Percentiles rank a stretch among this genome's conserved stretches.
phyloP scores from a whole-genome alignment of 2,113 vertebrate species.

The Acinonyx jubatus region DNA sequence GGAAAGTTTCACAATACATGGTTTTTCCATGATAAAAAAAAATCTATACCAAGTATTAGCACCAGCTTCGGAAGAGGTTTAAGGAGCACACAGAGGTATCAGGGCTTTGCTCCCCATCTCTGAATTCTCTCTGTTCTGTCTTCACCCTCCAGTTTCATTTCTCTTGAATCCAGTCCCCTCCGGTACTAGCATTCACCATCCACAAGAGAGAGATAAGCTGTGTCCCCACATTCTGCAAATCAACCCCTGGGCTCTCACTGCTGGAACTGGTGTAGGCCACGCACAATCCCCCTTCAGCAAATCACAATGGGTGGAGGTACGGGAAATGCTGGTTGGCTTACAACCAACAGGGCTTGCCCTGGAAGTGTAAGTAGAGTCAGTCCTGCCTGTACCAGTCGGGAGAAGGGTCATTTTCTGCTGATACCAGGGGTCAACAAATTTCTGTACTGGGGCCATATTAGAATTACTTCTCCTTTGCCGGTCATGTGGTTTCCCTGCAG shows the following conservation, averaged over 20 bases:
- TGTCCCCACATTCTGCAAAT: neutral
- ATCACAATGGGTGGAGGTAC: neutral
- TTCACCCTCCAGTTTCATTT: neutral
- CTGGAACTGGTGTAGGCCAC: neutral
- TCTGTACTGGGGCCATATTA: neutral
- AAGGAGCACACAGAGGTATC: neutral
- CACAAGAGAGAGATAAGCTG: neutral
- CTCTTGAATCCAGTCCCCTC: neutral
- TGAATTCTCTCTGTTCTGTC: neutral
- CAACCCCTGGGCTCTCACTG: neutral
- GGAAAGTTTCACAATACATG: neutral
- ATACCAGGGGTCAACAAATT: neutral
- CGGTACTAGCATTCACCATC: neutral
- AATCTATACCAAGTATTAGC: neutral
- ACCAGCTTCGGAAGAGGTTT: neutral
- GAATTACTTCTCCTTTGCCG: neutral
- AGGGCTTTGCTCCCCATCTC: neutral
- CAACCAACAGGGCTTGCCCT: neutral
- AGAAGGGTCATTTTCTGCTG: neutral
- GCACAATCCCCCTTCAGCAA: neutral
- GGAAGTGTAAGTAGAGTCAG: neutral
- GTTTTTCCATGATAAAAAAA: neutral
- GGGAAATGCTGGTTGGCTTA: neutral
- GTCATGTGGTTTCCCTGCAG: neutral
- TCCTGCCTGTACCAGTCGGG: neutral